These are phyloP conservation scores for Samia ricini DNA, from an alignment of 1,140 invertebrate genomes.

Conservation along the genomic window DNA sequence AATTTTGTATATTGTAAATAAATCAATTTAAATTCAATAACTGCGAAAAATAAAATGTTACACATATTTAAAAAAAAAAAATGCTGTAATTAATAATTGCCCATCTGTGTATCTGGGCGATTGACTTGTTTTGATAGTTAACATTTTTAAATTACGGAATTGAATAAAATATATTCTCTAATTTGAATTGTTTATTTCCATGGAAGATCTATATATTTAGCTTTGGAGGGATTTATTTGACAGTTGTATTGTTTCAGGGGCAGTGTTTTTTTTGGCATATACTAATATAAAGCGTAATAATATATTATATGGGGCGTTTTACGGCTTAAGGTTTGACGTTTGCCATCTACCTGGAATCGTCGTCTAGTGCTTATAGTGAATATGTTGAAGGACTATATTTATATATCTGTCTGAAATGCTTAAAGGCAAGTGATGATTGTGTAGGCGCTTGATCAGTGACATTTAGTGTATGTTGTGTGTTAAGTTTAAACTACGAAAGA, in stretches of 20 bases:
- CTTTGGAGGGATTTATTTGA: background rate
- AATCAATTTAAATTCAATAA: too few relatives aligned
- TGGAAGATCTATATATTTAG: too few relatives aligned
- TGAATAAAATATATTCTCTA: background rate
- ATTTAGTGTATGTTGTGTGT: slow-evolving; percentile 55
- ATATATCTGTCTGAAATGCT: slow-evolving; percentile 26
- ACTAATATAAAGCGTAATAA: background rate
- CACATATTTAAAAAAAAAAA: too few relatives aligned
- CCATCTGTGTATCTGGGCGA: too few relatives aligned
- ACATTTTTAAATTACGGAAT: too few relatives aligned
- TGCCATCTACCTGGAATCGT: background rate
- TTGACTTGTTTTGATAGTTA: too few relatives aligned
- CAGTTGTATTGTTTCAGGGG: background rate
- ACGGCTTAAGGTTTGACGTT: too few relatives aligned
- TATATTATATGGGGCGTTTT: background rate
- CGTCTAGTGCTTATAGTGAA: slow-evolving; percentile 12
- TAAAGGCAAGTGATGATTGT: slow-evolving; percentile 27
- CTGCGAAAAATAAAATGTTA: too few relatives aligned
- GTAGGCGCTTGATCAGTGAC: slow-evolving; percentile 43
- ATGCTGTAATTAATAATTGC: too few relatives aligned
- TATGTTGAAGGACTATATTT: slow-evolving; percentile 22
- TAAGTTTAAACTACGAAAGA: slow-evolving; percentile 50
- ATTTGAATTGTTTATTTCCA: too few relatives aligned
- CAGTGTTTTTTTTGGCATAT: background rate
- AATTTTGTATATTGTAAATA: too few relatives aligned